Conservation (phyloP, 1,140 invertebrate species). For the Drosophila varians region DNA sequence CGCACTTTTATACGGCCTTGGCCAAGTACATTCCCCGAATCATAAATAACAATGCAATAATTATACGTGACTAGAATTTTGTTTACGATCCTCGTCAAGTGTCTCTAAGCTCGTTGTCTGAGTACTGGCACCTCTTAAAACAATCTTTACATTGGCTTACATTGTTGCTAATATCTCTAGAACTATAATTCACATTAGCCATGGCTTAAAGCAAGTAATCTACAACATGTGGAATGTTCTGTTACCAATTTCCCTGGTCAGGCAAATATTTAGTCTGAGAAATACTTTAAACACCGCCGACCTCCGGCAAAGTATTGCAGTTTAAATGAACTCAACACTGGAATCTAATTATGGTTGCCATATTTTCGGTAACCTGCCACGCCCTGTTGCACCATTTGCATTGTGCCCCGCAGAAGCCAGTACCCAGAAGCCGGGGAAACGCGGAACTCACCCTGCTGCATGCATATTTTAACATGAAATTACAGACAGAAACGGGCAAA, state of each 20-base stretch:
- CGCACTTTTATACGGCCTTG: not conserved
- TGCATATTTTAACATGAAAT: conserved; percentile 76
- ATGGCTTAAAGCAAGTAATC: not conserved
- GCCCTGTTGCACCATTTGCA: conserved; percentile 52
- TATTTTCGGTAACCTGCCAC: conserved; percentile 24
- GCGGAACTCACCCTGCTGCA: conserved; percentile 29
- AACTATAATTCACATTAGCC: not conserved
- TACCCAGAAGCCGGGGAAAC: not conserved
- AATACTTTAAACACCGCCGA: not conserved
- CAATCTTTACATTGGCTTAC: not conserved
- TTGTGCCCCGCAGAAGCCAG: conserved; percentile 34
- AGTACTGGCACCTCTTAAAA: not conserved
- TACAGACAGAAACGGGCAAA: conserved; percentile 47
- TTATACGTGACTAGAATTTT: not conserved
- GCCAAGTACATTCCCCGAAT: not conserved
- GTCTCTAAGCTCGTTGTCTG: not conserved
- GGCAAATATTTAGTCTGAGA: not conserved
- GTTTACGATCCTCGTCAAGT: not conserved
- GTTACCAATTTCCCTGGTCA: not conserved
- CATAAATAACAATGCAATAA: not conserved
- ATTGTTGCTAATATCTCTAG: not conserved
- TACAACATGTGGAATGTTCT: not conserved
- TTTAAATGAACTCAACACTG: conserved; percentile 55
- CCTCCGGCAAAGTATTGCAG: conserved; percentile 21
- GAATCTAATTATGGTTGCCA: conserved; percentile 58